phyloP scores from a whole-genome alignment of 1,140 invertebrate species.

The Apis florea region DNA sequence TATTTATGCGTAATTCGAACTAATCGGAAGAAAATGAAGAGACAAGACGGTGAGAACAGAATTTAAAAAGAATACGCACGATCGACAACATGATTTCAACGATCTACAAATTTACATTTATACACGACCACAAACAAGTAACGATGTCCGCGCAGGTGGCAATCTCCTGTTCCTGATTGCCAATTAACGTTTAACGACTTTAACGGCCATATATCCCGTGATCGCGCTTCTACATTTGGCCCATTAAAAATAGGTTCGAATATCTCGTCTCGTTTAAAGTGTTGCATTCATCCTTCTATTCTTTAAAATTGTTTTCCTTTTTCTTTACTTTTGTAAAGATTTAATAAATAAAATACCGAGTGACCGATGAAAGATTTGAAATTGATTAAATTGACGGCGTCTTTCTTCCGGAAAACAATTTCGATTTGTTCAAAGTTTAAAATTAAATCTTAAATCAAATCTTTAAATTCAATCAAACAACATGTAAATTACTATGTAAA shows the following conservation, averaged over 20 bases:
- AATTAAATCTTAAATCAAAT: too few species aligned
- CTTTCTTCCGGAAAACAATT: too few species aligned
- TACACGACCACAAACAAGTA: not conserved
- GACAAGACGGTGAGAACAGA: not conserved
- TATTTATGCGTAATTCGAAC: not conserved
- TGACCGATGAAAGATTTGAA: too few species aligned
- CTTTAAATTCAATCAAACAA: not conserved
- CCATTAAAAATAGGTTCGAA: constrained; percentile 1
- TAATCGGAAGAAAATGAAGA: not conserved
- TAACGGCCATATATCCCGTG: constrained; percentile 7
- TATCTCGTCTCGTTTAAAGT: not conserved
- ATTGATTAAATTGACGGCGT: too few species aligned
- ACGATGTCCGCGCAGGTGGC: constrained; percentile 31
- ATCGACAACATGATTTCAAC: not conserved
- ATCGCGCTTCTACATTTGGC: not conserved
- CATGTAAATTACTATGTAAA: not conserved
- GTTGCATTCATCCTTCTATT: not conserved
- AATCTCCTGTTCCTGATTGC: constrained; percentile 47
- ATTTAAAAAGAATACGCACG: not conserved
- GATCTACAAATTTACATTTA: constrained; percentile 24
- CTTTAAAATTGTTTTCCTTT: not conserved
- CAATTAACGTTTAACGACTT: constrained; percentile 52
- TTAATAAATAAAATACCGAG: too few species aligned
- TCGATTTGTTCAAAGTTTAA: too few species aligned
- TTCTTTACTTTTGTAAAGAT: too few species aligned